Base-by-base conservation (phyloP, 1,140 invertebrate species). In the Oscheius sp. region DNA sequence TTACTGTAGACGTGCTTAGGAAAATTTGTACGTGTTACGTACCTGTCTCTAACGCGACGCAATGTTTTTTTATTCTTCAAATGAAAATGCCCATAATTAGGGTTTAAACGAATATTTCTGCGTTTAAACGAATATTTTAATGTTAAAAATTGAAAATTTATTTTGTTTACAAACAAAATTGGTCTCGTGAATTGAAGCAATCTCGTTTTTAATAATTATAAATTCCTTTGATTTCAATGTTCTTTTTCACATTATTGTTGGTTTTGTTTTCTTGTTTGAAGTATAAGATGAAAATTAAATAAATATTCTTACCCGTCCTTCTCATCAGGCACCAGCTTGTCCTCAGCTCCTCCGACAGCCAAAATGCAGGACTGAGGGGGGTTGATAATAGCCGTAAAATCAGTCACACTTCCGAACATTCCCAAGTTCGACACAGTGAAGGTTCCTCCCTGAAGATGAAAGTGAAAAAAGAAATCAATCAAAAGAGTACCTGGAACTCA, bases 401-500 rank as follows among this genome's bases (percentile, higher is more conserved):
- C 86, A 69, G 88, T 88, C n/a, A 90, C 87, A 28, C 74, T 75
- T 85, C 94, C 94, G 86, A 93, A 97, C 96, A 99, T 99, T 80
- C 96, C 96, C 67, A 99, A 87, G 87, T 99, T 99, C 0, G 95
- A 98, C 3, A 99, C 90, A 2, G 89, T 90, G 79, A 91, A 90
- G n/a, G 90, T 91, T 20, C 90, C 90, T 59, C 90, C 90, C 89
- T 89, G 79, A 62, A 66, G 68, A 65, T 36, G 4, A 7, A 55
- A 7, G 15, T 13, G 23, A 7, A 7, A 26, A 23, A 7, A 55
- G 28, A 55, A 55, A 20, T 42, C n/a, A 42, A n/a, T 42, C 7
- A 55, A 20, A 85, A 79, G 74, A 91, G 90, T 49, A 95, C 94
- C 89, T 97, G 93, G 86, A 95, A 99, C 86, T 99, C 97, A 36